These are phyloP conservation scores for Calameuta pallipes DNA, from an alignment of 2,888 invertebrate species.

Conservation along the genomic window DNA sequence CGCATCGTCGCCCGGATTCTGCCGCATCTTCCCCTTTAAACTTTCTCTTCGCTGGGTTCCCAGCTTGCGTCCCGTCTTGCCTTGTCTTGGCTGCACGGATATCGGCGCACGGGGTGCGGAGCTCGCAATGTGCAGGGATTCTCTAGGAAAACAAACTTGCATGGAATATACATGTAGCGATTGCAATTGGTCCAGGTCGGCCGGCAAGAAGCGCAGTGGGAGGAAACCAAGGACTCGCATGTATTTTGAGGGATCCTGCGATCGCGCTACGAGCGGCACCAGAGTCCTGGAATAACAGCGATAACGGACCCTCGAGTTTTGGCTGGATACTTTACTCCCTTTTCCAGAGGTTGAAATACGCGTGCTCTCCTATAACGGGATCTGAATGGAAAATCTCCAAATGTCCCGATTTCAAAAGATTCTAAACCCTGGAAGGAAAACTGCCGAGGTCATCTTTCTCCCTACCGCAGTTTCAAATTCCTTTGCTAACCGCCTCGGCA, in stretches of 20 bases:
- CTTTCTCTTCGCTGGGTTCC: constrained; percentile 21
- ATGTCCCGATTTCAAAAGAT: no score
- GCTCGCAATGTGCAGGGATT: constrained; percentile 45
- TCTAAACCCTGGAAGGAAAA: no score
- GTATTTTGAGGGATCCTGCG: not conserved
- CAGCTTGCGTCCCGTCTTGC: constrained; percentile 29
- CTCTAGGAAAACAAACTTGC: constrained; percentile 37
- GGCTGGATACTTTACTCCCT: no score
- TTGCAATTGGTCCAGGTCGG: constrained; percentile 40
- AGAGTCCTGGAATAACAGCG: constrained; percentile 1
- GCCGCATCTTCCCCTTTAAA: no score
- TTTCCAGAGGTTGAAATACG: not conserved
- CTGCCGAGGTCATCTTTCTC: no score
- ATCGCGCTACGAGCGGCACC: not conserved
- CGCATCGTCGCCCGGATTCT: no score
- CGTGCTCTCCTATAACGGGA: no score
- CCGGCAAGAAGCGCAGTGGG: not conserved
- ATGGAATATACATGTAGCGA: constrained; percentile 59
- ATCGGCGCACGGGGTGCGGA: not conserved
- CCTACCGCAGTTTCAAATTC: no score
- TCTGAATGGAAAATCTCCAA: no score
- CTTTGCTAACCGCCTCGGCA: no score
- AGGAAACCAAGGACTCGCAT: not conserved
- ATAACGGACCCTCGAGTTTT: not conserved
- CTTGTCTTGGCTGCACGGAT: constrained; percentile 27